phyloP scores from a whole-genome alignment of 2,113 vertebrate genomes.

The Potamarius usumacintae region DNA sequence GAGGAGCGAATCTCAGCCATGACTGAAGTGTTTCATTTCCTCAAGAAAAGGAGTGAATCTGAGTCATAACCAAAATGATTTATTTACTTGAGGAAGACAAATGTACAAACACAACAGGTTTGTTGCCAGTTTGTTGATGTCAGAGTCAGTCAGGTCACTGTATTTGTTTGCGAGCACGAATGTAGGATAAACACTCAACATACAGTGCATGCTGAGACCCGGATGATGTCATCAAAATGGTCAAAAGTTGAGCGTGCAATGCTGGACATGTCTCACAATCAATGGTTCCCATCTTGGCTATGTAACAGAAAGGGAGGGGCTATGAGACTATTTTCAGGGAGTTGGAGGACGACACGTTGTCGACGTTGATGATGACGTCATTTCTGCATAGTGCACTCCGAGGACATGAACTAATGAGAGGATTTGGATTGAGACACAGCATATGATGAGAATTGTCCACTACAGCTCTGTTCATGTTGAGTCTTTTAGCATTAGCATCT shows the following conservation, averaged over 20 bases:
- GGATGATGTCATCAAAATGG: too few species aligned
- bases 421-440: too few species aligned
- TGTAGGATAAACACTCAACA: neutral
- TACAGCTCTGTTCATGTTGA: neutral
- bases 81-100: neutral
- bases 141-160: neutral
- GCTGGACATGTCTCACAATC: too few species aligned
- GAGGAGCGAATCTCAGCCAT: neutral
- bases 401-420: too few species aligned
- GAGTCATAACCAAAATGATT: neutral
- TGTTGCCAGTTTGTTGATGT: neutral
- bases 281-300: too few species aligned
- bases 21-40: neutral
- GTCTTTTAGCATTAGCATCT: constrained; percentile 13
- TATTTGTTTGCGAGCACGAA: neutral
- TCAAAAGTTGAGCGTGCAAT: too few species aligned
- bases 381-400: too few species aligned
- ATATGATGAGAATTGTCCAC: neutral
- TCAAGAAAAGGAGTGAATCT: neutral
- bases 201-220: too few species aligned
- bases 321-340: too few species aligned
- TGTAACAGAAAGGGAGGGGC: too few species aligned
- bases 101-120: accelerated
- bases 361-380: too few species aligned
- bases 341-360: too few species aligned